phyloP scores from a whole-genome alignment of 2,113 vertebrate genomes.

The Mormyrus iriodes region DNA sequence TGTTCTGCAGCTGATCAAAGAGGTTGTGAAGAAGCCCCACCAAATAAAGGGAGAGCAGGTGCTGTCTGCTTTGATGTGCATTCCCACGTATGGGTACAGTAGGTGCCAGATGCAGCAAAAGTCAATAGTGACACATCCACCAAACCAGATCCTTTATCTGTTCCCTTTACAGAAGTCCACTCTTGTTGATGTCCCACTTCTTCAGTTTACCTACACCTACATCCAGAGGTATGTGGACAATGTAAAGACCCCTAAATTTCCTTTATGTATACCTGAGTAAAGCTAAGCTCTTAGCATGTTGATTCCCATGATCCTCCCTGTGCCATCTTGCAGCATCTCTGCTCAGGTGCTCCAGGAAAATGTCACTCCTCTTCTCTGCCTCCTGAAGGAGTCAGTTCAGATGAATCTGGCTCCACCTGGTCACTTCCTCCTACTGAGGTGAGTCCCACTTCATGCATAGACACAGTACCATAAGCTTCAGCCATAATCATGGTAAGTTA shows the following conservation, averaged over 20 bases:
- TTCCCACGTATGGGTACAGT: neutral
- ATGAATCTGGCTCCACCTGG: conserved; percentile 86
- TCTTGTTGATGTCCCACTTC: conserved; percentile 80
- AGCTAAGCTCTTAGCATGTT: neutral
- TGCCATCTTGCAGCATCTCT: conserved; percentile 61
- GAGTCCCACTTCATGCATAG: conserved; percentile 29
- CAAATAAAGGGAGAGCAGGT: conserved; percentile 89
- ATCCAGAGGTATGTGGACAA: conserved; percentile 71
- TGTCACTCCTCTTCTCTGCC: conserved; percentile 68
- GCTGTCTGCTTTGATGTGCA: neutral
- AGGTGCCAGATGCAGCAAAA: neutral
- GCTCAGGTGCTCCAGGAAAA: conserved; percentile 76
- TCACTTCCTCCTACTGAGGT: conserved; percentile 90
- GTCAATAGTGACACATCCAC: neutral
- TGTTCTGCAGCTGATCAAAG: conserved; percentile 80
- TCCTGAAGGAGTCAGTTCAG: conserved; percentile 85
- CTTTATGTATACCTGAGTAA: neutral
- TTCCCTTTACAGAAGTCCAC: conserved; percentile 65
- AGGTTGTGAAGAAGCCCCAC: conserved; percentile 89
- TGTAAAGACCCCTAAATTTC: neutral
- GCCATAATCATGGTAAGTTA: neutral
- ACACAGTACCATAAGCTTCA: neutral
- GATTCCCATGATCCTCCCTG: neutral
- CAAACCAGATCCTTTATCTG: neutral
- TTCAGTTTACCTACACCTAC: conserved; percentile 83